Conservation (phyloP, 2,888 invertebrate genomes). For the Myopa tessellatipennis region DNA sequence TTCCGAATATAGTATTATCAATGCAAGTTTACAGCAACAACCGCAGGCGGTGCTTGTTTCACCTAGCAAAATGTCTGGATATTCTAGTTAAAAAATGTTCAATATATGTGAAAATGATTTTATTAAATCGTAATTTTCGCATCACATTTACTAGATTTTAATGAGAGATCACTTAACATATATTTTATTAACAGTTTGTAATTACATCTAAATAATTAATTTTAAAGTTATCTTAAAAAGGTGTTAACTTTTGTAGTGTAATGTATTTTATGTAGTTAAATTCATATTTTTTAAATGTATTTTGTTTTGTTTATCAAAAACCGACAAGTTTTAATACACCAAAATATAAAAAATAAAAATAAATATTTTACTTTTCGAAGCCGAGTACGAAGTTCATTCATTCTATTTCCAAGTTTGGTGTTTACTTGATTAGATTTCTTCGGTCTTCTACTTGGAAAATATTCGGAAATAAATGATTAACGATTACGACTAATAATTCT, state of each 20-base stretch:
- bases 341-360: neutral
- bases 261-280: neutral
- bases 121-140: conserved; percentile 3
- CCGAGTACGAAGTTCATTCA: no score
- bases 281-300: conserved; percentile 2
- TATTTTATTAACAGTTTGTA: neutral
- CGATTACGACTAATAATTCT: no score
- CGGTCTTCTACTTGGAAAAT: no score
- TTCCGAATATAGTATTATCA: conserved; percentile 71
- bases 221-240: neutral
- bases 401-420: no score
- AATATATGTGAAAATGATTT: neutral
- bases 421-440: no score
- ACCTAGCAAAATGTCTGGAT: conserved; percentile 57
- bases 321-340: neutral
- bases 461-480: no score
- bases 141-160: neutral
- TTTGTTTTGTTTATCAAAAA: neutral
- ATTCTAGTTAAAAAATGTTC: conserved; percentile 10
- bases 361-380: neutral
- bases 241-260: neutral
- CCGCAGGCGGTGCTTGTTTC: conserved; percentile 61
- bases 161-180: neutral
- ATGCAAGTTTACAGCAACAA: conserved; percentile 51
- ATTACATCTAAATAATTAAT: neutral